Conservation (phyloP, 1,140 invertebrate species). For the Ceratina calcarata region DNA sequence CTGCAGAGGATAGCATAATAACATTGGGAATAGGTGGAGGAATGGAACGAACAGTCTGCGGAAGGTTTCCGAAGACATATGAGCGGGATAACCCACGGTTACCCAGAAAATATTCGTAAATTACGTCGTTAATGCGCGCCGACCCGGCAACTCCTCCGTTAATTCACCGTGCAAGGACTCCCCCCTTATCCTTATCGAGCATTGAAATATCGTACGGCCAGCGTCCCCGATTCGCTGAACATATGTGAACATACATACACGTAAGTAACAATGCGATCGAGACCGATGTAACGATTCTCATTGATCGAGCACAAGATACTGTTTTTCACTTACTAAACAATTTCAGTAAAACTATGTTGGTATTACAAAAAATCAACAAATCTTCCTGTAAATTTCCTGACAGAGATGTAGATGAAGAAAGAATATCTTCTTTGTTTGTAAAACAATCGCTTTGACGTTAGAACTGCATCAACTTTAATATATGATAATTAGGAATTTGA, state of each 20-base stretch:
- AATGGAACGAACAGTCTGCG: conserved; percentile 36
- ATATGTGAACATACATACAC: conserved; percentile 25
- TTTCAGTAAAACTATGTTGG: too few relatives aligned
- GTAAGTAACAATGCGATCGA: too few relatives aligned
- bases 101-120: conserved; percentile 52
- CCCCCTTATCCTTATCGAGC: conserved; percentile 50
- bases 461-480: too few relatives aligned
- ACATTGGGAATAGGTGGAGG: background rate
- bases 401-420: too few relatives aligned
- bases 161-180: conserved; percentile 49
- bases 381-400: too few relatives aligned
- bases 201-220: conserved; percentile 38
- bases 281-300: too few relatives aligned
- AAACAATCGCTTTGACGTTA: too few relatives aligned
- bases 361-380: too few relatives aligned
- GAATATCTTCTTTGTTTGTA: too few relatives aligned
- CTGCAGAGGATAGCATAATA: conserved; percentile 14
- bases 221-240: conserved; percentile 24
- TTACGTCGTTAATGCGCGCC: conserved; percentile 59
- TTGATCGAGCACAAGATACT: too few relatives aligned
- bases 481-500: too few relatives aligned
- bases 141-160: conserved; percentile 47
- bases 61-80: conserved; percentile 45
- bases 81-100: conserved; percentile 51
- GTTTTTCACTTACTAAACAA: too few relatives aligned